These are phyloP conservation scores for Ctena decussata DNA, from an alignment of 2,888 invertebrate species.

Conservation along the genomic window DNA sequence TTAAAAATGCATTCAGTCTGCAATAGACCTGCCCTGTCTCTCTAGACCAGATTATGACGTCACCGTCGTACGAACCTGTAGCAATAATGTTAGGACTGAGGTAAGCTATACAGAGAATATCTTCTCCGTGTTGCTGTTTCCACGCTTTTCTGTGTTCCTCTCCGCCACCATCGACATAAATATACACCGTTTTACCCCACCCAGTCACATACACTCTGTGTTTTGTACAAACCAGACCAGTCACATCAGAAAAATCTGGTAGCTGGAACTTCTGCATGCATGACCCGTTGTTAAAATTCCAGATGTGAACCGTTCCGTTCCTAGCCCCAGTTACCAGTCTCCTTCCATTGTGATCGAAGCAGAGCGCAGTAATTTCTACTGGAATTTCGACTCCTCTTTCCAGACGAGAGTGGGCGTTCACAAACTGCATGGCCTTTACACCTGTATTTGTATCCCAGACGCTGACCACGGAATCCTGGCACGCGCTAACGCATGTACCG, in stretches of 20 bases:
- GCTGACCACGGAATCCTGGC: conserved; percentile 93
- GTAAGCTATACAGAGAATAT: conserved; percentile 91
- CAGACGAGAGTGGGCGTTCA: conserved; percentile 89
- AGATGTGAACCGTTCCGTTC: conserved; percentile 93
- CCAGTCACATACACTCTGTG: conserved; percentile 92
- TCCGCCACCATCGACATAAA: conserved; percentile 83
- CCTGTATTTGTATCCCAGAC: conserved; percentile 94
- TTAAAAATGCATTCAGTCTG: conserved; percentile 72
- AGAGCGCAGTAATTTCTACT: conserved; percentile 92
- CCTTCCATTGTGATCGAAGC: conserved; percentile 92
- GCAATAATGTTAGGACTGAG: conserved; percentile 80
- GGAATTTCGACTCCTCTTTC: conserved; percentile 90
- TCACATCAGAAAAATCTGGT: conserved; percentile 89
- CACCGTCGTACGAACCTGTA: conserved; percentile 92
- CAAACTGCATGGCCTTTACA: conserved; percentile 77
- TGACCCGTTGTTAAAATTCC: conserved; percentile 94
- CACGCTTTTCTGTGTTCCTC: conserved; percentile 90
- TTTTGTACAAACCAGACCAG: conserved; percentile 88
- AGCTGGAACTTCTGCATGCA: conserved; percentile 91
- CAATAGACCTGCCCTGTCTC: conserved; percentile 90
- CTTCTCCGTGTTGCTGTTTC: conserved; percentile 92
- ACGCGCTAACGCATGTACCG: conserved; percentile 90
- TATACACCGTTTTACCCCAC: conserved; percentile 89
- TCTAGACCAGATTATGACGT: conserved; percentile 93
- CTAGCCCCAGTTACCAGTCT: conserved; percentile 93